Percentiles rank a stretch among this genome's conserved stretches.
Conservation (phyloP, 2,797 vertebrate species). For the Coendou prehensilis region DNA sequence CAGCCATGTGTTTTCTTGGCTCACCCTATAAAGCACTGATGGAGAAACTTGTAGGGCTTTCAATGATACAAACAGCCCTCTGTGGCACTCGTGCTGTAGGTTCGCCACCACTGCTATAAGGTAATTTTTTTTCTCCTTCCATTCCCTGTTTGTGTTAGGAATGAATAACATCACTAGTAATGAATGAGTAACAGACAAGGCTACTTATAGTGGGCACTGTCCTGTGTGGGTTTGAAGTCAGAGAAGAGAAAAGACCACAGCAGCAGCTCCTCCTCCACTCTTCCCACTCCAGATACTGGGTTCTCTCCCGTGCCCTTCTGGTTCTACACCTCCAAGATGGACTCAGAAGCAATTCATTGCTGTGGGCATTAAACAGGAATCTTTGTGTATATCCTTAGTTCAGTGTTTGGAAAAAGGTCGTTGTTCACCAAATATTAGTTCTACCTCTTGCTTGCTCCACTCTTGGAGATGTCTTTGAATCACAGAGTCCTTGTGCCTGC, state of each 20-base stretch:
- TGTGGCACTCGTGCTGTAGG: background rate
- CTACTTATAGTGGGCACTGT: background rate
- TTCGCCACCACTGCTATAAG: background rate
- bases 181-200: background rate
- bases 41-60: background rate
- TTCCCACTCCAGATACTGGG: background rate
- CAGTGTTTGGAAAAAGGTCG: constrained; percentile 23
- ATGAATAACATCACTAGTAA: constrained; percentile 43
- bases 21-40: background rate
- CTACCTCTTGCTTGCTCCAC: background rate
- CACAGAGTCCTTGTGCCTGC: background rate
- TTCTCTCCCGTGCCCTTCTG: constrained; percentile 6
- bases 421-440: constrained; percentile 50
- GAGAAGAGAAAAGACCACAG: constrained; percentile 3
- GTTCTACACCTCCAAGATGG: background rate
- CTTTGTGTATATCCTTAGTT: background rate
- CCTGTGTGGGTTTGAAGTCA: background rate
- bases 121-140: background rate
- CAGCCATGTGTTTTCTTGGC: constrained; percentile 59
- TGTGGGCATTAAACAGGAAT: background rate
- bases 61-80: background rate
- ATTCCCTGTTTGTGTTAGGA: background rate
- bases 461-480: background rate
- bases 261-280: background rate
- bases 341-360: constrained; percentile 32